phyloP scores from a whole-genome alignment of 2,888 invertebrate species.

The Cephus pulcher region DNA sequence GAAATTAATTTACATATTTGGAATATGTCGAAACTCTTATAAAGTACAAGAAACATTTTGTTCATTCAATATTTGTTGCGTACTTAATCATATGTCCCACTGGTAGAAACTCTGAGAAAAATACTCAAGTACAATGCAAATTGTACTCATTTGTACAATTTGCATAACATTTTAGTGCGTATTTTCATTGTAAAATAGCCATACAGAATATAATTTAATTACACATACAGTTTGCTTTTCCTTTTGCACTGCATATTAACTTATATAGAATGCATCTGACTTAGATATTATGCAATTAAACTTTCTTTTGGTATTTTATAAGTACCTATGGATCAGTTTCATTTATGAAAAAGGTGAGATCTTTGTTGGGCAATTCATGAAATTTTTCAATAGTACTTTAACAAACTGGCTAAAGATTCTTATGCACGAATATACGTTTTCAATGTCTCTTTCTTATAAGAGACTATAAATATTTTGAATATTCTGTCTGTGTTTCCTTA shows the following conservation, averaged over 20 bases:
- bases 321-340: neutral
- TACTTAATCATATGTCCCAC: neutral
- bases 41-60: neutral
- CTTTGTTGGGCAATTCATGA: neutral
- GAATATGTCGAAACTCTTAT: neutral
- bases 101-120: neutral
- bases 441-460: too few species aligned
- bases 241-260: neutral
- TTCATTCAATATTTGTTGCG: neutral
- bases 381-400: neutral
- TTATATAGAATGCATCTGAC: slow-evolving; percentile 11
- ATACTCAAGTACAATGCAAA: neutral
- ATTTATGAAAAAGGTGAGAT: neutral
- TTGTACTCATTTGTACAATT: neutral
- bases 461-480: too few species aligned
- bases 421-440: too few species aligned
- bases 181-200: neutral
- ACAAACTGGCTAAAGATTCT: neutral
- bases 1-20: neutral
- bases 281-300: neutral
- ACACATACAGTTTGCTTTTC: neutral
- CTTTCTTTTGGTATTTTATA: neutral
- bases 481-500: too few species aligned
- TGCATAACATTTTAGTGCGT: neutral
- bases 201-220: neutral